phyloP scores from a whole-genome alignment of 2,113 vertebrate genomes.

The Carassius carassius region DNA sequence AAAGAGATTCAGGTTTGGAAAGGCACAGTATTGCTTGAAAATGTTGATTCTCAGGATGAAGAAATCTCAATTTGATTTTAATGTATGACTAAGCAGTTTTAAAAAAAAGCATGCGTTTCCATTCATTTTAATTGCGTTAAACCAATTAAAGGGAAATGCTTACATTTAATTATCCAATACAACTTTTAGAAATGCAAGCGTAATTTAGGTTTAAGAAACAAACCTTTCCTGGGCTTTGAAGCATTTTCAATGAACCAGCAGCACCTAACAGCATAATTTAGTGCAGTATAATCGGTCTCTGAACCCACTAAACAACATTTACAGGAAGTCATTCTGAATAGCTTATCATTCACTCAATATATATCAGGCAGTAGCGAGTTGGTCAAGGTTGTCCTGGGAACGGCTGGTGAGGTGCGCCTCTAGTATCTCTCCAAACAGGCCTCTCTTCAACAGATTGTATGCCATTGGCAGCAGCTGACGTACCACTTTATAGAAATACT shows the following conservation, averaged over 20 bases:
- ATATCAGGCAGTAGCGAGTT: slow-evolving; percentile 75
- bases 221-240: not conserved
- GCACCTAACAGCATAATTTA: not conserved
- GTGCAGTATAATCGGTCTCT: slow-evolving; percentile 15
- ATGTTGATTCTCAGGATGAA: not conserved
- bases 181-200: not conserved
- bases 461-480: slow-evolving; percentile 91
- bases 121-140: not conserved
- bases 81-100: not conserved
- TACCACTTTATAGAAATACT: slow-evolving; percentile 96
- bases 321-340: slow-evolving; percentile 12
- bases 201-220: not conserved
- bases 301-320: not conserved
- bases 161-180: not conserved
- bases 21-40: not conserved
- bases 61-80: not conserved
- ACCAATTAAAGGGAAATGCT: not conserved
- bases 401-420: slow-evolving; percentile 84
- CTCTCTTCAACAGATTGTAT: slow-evolving; percentile 88
- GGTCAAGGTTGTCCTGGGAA: slow-evolving; percentile 79
- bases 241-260: not conserved
- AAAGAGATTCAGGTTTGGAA: not conserved
- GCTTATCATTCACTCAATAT: slow-evolving; percentile 6
- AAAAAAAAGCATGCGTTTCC: not conserved
- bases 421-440: slow-evolving; percentile 88